phyloP scores from a whole-genome alignment of 2,113 vertebrate genomes.

The Ochotona princeps region DNA sequence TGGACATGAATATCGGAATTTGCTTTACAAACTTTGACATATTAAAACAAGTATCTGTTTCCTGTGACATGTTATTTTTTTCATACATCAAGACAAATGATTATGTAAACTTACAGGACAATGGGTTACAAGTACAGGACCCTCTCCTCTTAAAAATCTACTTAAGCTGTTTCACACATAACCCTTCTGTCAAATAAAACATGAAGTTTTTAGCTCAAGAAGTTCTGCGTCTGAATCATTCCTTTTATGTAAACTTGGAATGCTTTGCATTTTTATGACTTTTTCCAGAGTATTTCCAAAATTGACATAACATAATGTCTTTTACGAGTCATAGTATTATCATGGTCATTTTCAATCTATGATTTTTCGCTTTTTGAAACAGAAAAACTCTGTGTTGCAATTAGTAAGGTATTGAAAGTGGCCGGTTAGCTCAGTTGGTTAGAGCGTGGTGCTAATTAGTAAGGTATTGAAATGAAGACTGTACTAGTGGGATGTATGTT shows the following conservation, averaged over 20 bases:
- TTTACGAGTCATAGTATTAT: slow-evolving; percentile 15
- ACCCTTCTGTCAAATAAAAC: slow-evolving; percentile 13
- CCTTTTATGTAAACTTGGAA: slow-evolving; percentile 37
- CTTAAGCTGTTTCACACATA: slow-evolving; percentile 32
- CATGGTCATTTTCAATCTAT: slow-evolving; percentile 31
- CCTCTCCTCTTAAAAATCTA: slow-evolving; percentile 16
- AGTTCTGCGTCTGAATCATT: background rate
- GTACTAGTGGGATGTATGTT: background rate
- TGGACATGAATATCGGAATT: slow-evolving; percentile 53
- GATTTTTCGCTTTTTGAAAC: slow-evolving; percentile 31
- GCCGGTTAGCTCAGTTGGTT: too few relatives aligned
- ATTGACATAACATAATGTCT: background rate
- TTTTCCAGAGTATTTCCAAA: slow-evolving; percentile 58
- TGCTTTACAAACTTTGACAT: slow-evolving; percentile 49
- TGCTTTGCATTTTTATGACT: slow-evolving; percentile 27
- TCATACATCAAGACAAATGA: background rate
- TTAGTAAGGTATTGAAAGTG: background rate
- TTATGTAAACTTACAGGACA: background rate
- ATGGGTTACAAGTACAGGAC: background rate
- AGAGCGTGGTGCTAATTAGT: too few relatives aligned
- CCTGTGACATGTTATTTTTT: background rate
- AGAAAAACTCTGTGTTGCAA: background rate
- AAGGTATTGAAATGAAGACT: background rate
- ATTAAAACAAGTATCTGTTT: slow-evolving; percentile 49
- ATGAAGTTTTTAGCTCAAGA: slow-evolving; percentile 30